phyloP scores from a whole-genome alignment of 2,888 invertebrate species.

The Heteromurus nitidus region DNA sequence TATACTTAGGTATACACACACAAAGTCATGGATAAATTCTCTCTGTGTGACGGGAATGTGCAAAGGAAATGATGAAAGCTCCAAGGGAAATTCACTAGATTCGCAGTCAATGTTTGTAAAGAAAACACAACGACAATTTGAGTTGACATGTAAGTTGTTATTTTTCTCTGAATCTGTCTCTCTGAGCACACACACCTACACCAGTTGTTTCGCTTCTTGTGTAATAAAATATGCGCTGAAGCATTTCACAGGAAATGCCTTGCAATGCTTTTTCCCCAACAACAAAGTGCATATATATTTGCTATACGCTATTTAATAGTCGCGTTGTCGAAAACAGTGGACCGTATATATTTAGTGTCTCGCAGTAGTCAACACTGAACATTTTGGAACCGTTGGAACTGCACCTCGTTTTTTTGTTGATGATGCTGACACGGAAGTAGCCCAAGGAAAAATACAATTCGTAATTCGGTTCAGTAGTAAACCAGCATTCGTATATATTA shows the following conservation, averaged over 20 bases:
- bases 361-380: background rate
- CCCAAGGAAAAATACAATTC: slow-evolving; percentile 9
- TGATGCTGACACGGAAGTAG: slow-evolving; percentile 38
- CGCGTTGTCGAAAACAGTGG: background rate
- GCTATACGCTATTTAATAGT: background rate
- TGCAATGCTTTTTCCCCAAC: background rate
- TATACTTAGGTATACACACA: too few species aligned
- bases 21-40: too few species aligned
- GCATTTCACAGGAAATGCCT: background rate
- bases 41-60: background rate
- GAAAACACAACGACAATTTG: too few species aligned
- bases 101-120: background rate
- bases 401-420: background rate
- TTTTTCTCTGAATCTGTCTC: too few species aligned
- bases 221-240: background rate
- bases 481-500: background rate
- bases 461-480: background rate
- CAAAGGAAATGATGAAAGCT: background rate
- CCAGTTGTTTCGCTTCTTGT: too few species aligned
- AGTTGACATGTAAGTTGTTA: too few species aligned
- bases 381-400: background rate
- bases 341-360: background rate
- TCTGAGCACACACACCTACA: too few species aligned
- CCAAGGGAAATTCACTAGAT: background rate
- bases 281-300: background rate